Evolutionary conservation across 2,113 vertebrate species (phyloP).

Genomic region (Pangasianodon gigas): DNA sequence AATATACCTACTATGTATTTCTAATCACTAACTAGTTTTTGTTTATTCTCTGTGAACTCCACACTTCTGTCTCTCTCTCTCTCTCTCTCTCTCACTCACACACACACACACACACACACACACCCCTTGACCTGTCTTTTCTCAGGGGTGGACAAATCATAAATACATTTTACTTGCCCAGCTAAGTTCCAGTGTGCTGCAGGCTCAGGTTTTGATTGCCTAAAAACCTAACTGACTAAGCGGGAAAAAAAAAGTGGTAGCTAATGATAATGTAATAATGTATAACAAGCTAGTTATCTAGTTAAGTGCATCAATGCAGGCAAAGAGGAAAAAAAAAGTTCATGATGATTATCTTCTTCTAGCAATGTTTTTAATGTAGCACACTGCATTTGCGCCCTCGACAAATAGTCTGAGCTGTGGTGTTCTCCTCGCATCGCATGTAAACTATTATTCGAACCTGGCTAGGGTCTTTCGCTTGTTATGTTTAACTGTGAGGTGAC

Average conservation of each 20-base stretch:
- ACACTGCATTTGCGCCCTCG: not conserved
- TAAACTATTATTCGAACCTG: not conserved
- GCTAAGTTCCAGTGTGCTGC: not conserved
- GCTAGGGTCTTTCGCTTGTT: not conserved
- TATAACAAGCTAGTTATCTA: not conserved
- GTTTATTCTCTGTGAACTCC: not conserved
- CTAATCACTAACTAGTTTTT: not conserved
- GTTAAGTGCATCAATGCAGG: not conserved
- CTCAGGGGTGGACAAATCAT: not conserved
- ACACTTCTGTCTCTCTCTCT: not conserved
- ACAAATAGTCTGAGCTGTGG: not conserved
- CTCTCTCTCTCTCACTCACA: not conserved
- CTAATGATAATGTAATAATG: not conserved
- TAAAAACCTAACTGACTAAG: not conserved
- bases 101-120: not conserved
- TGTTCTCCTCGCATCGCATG: not conserved
- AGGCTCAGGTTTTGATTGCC: not conserved
- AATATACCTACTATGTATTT: not conserved
- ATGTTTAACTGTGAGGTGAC: not conserved
- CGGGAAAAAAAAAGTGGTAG: not conserved
- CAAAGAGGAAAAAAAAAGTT: too few species aligned
- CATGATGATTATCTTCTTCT: not conserved
- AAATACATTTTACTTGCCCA: not conserved
- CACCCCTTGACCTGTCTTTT: not conserved
- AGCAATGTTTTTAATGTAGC: not conserved